A percentile compares a stretch with the other conserved stretches of the same genome.
Evolutionary conservation across 2,797 vertebrate genomes (phyloP).

Genomic region (Merluccius polli): DNA sequence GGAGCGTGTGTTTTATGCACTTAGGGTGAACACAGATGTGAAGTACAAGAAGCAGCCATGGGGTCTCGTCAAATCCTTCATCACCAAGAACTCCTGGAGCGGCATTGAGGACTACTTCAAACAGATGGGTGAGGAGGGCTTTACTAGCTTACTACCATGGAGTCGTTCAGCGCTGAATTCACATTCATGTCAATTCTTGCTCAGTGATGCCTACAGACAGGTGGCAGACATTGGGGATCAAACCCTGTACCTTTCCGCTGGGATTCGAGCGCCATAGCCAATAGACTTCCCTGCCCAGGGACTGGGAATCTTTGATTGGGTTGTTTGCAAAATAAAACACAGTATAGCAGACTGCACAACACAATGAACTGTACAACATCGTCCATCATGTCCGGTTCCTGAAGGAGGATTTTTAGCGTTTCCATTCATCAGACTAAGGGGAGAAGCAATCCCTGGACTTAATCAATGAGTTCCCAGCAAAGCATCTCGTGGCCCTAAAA

Average conservation of each 20-base stretch:
- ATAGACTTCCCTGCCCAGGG: not conserved
- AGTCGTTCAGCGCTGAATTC: not conserved
- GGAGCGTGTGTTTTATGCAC: not conserved
- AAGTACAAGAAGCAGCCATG: slow-evolving; percentile 96
- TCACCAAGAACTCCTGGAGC: slow-evolving; percentile 94
- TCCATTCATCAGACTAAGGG: slow-evolving; percentile 8
- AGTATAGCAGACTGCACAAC: not conserved
- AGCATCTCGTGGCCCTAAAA: slow-evolving; percentile 3
- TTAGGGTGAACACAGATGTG: slow-evolving; percentile 88
- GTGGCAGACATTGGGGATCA: too few species aligned
- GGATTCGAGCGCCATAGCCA: not conserved
- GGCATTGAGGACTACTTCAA: slow-evolving; percentile 89
- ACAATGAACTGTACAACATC: not conserved
- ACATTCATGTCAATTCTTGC: too few species aligned
- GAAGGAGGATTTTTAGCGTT: slow-evolving; percentile 3
- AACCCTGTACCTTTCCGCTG: too few species aligned
- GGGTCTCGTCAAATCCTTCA: slow-evolving; percentile 91
- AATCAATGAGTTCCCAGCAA: not conserved
- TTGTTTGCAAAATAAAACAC: not conserved
- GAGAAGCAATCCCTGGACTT: slow-evolving; percentile 1
- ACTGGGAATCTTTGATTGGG: not conserved
- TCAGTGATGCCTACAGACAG: too few species aligned
- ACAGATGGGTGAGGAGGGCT: slow-evolving; percentile 76
- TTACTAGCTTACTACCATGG: too few species aligned
- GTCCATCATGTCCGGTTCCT: slow-evolving; percentile 12